These are phyloP conservation scores for Microtus oregoni DNA, from an alignment of 2,113 vertebrate genomes.

Conservation along the genomic window DNA sequence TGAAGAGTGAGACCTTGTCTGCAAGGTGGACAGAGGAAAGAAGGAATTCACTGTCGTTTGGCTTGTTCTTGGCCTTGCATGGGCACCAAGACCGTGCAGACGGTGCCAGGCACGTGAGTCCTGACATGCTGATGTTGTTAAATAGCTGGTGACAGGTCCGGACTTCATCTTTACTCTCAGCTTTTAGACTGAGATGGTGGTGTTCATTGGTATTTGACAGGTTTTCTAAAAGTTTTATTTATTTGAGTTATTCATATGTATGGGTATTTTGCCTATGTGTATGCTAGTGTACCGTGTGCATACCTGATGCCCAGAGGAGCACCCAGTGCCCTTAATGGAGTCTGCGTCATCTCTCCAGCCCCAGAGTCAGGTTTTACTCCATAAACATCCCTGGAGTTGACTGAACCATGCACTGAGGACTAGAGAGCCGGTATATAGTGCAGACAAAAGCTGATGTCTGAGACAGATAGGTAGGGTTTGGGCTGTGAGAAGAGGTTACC, in stretches of 20 bases:
- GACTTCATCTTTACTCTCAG: background rate
- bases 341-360: background rate
- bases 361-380: background rate
- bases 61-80: background rate
- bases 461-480: background rate
- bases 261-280: background rate
- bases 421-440: background rate
- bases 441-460: background rate
- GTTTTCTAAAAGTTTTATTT: background rate
- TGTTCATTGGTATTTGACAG: background rate
- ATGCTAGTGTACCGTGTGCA: background rate
- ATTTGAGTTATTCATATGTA: background rate
- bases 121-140: slow-evolving; percentile 10
- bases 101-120: background rate
- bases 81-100: background rate
- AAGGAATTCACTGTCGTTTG: slow-evolving; percentile 7
- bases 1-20: background rate
- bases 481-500: background rate
- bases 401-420: slow-evolving; percentile 2
- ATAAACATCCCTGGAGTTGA: background rate
- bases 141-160: slow-evolving; percentile 6
- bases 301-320: background rate
- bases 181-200: background rate
- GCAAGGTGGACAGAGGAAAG: background rate
- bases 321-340: background rate